phyloP scores from a whole-genome alignment of 1,140 invertebrate genomes.

The Tetragonula clypearis region DNA sequence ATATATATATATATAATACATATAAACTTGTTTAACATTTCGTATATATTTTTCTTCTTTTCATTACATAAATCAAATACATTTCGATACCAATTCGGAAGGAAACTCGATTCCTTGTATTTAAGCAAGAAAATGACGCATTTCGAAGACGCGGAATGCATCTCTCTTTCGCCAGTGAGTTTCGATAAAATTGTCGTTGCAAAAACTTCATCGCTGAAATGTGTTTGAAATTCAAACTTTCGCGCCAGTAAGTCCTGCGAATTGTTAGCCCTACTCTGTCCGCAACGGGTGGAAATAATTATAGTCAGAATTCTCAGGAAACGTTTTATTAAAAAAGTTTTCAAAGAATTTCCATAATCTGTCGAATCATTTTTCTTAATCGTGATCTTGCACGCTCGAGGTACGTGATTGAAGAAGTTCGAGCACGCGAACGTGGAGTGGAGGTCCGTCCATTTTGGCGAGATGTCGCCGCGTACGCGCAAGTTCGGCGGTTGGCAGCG shows the following conservation, averaged over 20 bases:
- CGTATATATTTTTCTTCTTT: neutral
- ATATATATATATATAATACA: neutral
- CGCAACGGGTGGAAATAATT: too few relatives aligned
- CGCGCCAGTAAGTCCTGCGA: too few relatives aligned
- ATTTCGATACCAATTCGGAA: neutral
- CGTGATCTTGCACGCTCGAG: neutral
- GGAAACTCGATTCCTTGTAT: neutral
- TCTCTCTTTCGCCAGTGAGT: neutral
- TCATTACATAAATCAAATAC: neutral
- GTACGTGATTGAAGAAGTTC: neutral
- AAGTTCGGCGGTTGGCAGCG: conserved; percentile 25
- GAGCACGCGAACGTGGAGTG: neutral
- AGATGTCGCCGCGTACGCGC: neutral
- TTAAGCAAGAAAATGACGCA: neutral
- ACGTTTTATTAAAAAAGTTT: too few relatives aligned
- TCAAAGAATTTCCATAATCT: too few relatives aligned
- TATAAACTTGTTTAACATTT: neutral
- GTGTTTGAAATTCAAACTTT: too few relatives aligned
- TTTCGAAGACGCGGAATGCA: neutral
- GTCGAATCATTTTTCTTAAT: too few relatives aligned
- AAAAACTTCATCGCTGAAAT: neutral
- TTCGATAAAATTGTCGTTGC: neutral
- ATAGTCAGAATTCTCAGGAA: too few relatives aligned
- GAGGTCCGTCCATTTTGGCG: neutral
- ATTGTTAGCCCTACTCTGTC: too few relatives aligned